These are phyloP conservation scores for Linnaemya tessellans DNA, from an alignment of 2,888 invertebrate genomes.

Conservation along the genomic window DNA sequence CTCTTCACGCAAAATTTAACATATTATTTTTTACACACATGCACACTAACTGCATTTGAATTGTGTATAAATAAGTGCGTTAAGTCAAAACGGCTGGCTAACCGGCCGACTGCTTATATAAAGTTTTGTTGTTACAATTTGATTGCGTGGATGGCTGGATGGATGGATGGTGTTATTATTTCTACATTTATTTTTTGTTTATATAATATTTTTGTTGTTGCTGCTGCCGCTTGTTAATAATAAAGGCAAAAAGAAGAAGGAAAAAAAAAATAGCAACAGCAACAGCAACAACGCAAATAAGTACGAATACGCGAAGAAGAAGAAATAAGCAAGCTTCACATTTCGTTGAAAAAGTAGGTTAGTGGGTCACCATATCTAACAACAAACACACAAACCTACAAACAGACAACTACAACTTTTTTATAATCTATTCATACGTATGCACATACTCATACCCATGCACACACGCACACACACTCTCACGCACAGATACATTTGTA, in stretches of 20 bases:
- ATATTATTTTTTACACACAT: neutral
- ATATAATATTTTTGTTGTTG: constrained; percentile 69
- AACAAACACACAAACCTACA: constrained; percentile 72
- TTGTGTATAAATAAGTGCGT: constrained; percentile 28
- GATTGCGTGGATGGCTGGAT: constrained; percentile 66
- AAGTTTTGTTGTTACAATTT: constrained; percentile 40
- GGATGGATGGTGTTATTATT: constrained; percentile 23
- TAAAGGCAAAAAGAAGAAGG: constrained; percentile 74
- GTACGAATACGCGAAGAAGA: constrained; percentile 42
- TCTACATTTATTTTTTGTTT: constrained; percentile 52
- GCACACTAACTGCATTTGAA: neutral
- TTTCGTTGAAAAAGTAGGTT: constrained; percentile 88
- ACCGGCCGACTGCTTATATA: constrained; percentile 17
- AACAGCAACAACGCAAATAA: constrained; percentile 29
- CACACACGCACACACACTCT: constrained; percentile 6
- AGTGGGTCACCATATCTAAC: constrained; percentile 87
- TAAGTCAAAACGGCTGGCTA: constrained; percentile 25
- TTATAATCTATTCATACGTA: constrained; percentile 45
- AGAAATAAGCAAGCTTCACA: constrained; percentile 77
- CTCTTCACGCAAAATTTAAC: constrained; percentile 20
- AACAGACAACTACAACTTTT: constrained; percentile 44
- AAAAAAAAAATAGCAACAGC: constrained; percentile 20
- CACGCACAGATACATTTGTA: neutral
- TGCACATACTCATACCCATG: neutral
- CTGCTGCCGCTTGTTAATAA: constrained; percentile 65